Base-by-base conservation (phyloP, 1,140 invertebrate species). In the Drosophila melanica region DNA sequence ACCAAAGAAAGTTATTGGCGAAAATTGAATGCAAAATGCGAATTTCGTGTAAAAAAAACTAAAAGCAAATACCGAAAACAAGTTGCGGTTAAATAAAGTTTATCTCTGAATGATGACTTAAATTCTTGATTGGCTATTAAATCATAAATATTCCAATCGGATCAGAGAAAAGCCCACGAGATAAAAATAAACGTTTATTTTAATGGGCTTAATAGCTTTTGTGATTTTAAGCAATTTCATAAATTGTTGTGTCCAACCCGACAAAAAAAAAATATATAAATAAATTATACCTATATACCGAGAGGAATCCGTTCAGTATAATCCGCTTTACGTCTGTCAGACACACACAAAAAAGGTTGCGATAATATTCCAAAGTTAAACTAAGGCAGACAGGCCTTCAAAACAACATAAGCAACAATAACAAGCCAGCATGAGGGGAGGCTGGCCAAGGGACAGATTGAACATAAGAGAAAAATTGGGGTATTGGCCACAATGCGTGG, bases 311-410 rank as follows among this genome's bases (percentile, higher is more conserved):
- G 42, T 69, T 70, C 69, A 65, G 59, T 68, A 59, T 70, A 79
- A 67, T 59, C 51, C 53, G 70, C 60, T 79, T 62, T 68, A 45
- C 50, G 63, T 59, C 54, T 72, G 69, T 58, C 69, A 12, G n/a
- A n/a, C n/a, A 23, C 30, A 33, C 27, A 27, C 55, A 51, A 69
- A 77, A 63, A 85, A 72, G 72, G 57, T 58, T 58, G n/a, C 33
- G 41, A 73, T 86, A 60, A 77, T 75, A 65, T 58, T 45, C 57
- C 35, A 76, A 78, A 78, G 70, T 71, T 72, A 41, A 81, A 69
- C 65, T 63, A 47, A 51, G 41, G 57, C 62, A 44, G 63, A 78
- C 53, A 71, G 68, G 55, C 65, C 69, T 77, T 60, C 59, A 71
- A 47, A 73, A 75, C 73, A 77, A 47, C 55, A 59, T 39, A 39